phyloP scores from a whole-genome alignment of 1,140 invertebrate species.

The Andricus grossulariae region DNA sequence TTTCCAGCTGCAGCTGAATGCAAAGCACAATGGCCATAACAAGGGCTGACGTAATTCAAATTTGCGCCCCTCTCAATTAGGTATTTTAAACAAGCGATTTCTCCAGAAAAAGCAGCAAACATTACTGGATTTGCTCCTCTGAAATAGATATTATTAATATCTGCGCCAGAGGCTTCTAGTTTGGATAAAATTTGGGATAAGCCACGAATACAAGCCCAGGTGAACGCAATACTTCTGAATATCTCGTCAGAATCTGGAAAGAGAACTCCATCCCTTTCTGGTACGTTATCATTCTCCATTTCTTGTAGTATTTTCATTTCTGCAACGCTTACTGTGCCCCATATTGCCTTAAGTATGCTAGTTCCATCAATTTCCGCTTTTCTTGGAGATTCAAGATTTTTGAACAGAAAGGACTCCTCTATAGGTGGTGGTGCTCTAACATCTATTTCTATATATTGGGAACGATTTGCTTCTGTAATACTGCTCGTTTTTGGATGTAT shows the following conservation, averaged over 20 bases:
- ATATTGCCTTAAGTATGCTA: slow-evolving; percentile 68
- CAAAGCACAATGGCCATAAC: slow-evolving; percentile 77
- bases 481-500: background rate
- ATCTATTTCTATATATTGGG: slow-evolving; percentile 63
- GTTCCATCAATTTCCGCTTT: slow-evolving; percentile 70
- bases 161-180: slow-evolving; percentile 62
- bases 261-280: slow-evolving; percentile 36
- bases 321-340: slow-evolving; percentile 63
- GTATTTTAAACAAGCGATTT: slow-evolving; percentile 62
- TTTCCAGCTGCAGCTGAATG: slow-evolving; percentile 79
- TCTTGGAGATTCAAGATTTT: slow-evolving; percentile 64
- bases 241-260: slow-evolving; percentile 43
- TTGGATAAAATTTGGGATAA: slow-evolving; percentile 59
- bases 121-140: slow-evolving; percentile 65
- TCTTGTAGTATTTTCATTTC: slow-evolving; percentile 70
- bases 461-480: background rate
- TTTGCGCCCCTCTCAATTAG: slow-evolving; percentile 65
- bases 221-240: slow-evolving; percentile 63
- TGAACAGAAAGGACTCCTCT: slow-evolving; percentile 69
- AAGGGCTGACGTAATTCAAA: slow-evolving; percentile 64
- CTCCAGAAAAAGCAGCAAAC: slow-evolving; percentile 63
- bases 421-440: slow-evolving; percentile 66
- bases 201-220: slow-evolving; percentile 69
- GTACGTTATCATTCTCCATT: slow-evolving; percentile 67
- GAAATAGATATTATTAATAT: slow-evolving; percentile 62